phyloP scores from a whole-genome alignment of 2,797 vertebrate species.

The Jordanella pulchra region DNA sequence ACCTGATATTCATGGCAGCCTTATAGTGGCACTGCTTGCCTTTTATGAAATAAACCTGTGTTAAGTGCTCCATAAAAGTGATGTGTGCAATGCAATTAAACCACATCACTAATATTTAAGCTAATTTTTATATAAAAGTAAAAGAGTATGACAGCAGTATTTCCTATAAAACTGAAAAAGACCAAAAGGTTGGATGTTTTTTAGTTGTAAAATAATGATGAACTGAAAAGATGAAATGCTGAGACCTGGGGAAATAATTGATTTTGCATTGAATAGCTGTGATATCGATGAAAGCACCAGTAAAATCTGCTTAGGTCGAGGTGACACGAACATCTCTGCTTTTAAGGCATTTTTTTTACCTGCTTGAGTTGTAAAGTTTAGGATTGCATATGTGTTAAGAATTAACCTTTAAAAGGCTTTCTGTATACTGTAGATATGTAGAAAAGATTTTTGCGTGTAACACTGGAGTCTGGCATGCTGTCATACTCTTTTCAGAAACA shows the following conservation, averaged over 20 bases:
- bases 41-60: conserved; percentile 32
- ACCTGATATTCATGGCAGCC: conserved; percentile 69
- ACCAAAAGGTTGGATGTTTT: not conserved
- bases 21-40: conserved; percentile 27
- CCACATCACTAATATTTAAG: conserved; percentile 24
- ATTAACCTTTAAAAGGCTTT: conserved; percentile 51
- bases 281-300: conserved; percentile 67
- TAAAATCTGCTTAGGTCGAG: conserved; percentile 51
- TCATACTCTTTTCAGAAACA: conserved; percentile 73
- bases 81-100: conserved; percentile 22
- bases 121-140: conserved; percentile 55
- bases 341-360: conserved; percentile 77
- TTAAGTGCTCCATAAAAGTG: conserved; percentile 34
- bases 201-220: conserved; percentile 5
- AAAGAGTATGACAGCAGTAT: conserved; percentile 76
- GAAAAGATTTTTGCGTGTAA: conserved; percentile 40
- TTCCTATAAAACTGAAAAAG: conserved; percentile 12
- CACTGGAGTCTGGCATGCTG: conserved; percentile 57
- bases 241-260: conserved; percentile 9
- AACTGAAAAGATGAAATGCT: conserved; percentile 18
- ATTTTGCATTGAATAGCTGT: not conserved
- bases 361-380: conserved; percentile 62
- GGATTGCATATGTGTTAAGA: conserved; percentile 76
- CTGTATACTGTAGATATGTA: conserved; percentile 60
- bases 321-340: conserved; percentile 59